Evolutionary conservation across 2,888 invertebrate species (phyloP), one percentile per base, ranked within the genome.

Genomic region (Drosophila eohydei): DNA sequence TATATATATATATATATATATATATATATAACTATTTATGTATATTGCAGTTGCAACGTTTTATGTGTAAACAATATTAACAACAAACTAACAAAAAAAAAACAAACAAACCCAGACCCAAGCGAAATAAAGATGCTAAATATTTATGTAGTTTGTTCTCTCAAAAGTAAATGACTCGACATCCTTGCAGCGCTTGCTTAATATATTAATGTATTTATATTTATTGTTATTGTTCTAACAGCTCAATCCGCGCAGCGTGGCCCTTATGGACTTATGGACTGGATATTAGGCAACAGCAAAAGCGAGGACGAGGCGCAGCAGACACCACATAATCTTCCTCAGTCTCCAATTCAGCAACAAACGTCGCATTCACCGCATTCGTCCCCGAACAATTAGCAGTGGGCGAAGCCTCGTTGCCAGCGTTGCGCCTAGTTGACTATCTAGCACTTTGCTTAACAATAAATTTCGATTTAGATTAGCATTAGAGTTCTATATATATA

Each of bases 171-270:
- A 59, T 50, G 6, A 0, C 8, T 30, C 6, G 9, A 14, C n/a
- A 5, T 32, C 0, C 21, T 21, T 14, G 2, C 12, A 9, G 7
- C 0, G 14, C 4, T 36, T 21, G 16, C 34, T 5, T 2, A 51
- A n/a, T 5, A 2, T 11, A n/a, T 30, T 40, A 4, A 14, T 12
- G 21, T 32, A 9, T 26, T 21, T 21, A 21, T n/a, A n/a, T n/a
- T n/a, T n/a, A n/a, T 21, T 21, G 1, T 21, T 21, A 21, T 21
- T 8, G 2, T 57, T 6, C n/a, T 11, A 7, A 12, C 63, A 97
- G 96, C 96, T 82, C 96, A 96, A 90, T 95, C 96, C 89, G 95
- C 96, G 90, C 95, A 95, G 56, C 96, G 96, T 92, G 96, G 96
- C 91, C 96, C 97, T 34, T 95, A 96, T 96, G 77, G 96, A 72